Evolutionary conservation across 2,888 invertebrate genomes (phyloP), one percentile per base, ranked within the genome.

Genomic region (Chrysomela aeneicollis): DNA sequence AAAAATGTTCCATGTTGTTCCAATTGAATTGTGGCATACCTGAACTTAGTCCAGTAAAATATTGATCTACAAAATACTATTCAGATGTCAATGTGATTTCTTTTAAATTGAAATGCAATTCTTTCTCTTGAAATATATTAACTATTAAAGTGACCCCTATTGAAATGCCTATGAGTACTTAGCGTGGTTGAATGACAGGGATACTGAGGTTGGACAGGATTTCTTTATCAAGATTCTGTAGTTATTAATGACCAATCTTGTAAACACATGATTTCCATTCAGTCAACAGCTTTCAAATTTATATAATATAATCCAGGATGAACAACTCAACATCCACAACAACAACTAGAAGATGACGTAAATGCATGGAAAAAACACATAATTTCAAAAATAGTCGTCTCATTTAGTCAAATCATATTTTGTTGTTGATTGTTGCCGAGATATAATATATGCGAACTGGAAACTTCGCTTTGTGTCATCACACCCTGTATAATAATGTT

Each of bases 161-260:
- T 66, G 71, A 73, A 67, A 71, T 72, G 73, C 75, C 76, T 74
- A 73, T 74, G 72, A 77, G 78, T 79, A 79, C 78, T 78, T 71
- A 73, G 75, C 76, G 73, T 76, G 76, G 78, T 79, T 78, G 77
- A 77, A 77, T 76, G 79, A 78, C 78, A 78, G 79, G 69, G 66
- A 67, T 65, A 72, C 63, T 66, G 32, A 71, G 71, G 76, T 50
- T 74, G 72, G 71, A 65, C 74, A 74, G 73, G 74, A 74, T 57
- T 47, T 26, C 26, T 22, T 26, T 15, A 37, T 57, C 12, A 46
- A 46, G 30, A 21, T 46, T 18, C 9, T 49, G 10, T 12, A 49
- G 21, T 19, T 19, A 15, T 42, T 42, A 8, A n/a, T 42, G 15
- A 42, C 42, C 42, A 42, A 15, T 15, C 42, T 42, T 12, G 1